These are phyloP conservation scores for Climacteris rufus DNA, from an alignment of 2,113 vertebrate species.

Conservation along the genomic window DNA sequence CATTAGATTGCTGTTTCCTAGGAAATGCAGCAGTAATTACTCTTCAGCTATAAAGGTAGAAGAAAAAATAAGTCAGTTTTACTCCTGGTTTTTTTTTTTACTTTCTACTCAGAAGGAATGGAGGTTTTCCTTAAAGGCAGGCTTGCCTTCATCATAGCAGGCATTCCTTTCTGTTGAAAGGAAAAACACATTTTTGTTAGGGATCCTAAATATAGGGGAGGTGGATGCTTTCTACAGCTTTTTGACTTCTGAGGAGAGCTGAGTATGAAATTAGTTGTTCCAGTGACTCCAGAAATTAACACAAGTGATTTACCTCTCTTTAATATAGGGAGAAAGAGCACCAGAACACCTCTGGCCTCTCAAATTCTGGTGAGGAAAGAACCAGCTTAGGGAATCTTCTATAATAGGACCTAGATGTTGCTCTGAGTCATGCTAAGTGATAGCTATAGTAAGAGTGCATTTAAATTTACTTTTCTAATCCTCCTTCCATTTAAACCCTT, in stretches of 20 bases:
- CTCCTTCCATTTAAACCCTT: neutral
- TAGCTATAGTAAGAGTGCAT: neutral
- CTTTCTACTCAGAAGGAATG: neutral
- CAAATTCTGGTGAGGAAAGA: neutral
- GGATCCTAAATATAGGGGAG: neutral
- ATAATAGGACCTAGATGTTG: neutral
- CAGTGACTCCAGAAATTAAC: neutral
- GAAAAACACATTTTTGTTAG: neutral
- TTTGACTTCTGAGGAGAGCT: neutral
- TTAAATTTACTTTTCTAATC: neutral
- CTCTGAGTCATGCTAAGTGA: neutral
- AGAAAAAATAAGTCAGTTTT: neutral
- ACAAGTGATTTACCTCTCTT: neutral
- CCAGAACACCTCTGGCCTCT: neutral
- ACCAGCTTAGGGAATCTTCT: neutral
- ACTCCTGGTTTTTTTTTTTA: neutral
- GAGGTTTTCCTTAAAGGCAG: neutral
- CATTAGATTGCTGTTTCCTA: neutral
- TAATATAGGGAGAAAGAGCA: neutral
- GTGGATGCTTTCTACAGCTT: neutral
- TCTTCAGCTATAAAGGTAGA: neutral
- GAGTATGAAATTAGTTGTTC: neutral
- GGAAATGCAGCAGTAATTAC: constrained; percentile 29
- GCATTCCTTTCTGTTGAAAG: neutral
- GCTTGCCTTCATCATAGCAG: neutral